Evolutionary conservation across 2,797 vertebrate genomes (phyloP), one percentile per base, ranked within the genome.

Genomic region (Squalus acanthias): DNA sequence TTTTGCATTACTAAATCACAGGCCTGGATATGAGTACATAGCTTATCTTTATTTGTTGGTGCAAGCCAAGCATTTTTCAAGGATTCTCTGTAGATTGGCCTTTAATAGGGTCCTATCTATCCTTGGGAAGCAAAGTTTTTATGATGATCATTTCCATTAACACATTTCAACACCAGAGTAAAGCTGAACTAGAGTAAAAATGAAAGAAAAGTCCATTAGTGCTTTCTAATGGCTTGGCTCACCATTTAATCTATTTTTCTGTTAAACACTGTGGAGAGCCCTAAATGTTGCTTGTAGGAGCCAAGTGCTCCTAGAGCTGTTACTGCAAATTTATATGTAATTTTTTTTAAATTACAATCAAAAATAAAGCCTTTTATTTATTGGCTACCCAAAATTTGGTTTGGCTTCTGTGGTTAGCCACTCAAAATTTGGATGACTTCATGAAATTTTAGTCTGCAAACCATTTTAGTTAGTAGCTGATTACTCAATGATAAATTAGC

Each of bases 301-400:
- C 76, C 22, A 82, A 82, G 13, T 92, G 17, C 39, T 67, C n/a
- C 91, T 3, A n/a, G 22, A 65, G 63, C 22, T 93, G 33, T 39
- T 10, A 10, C 15, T 39, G 33, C 17, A 67, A 9, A 82, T 20
- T 67, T 67, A 39, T 67, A 20, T 6, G 24, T 53, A 93, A 46
- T 39, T 46, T 7, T 92, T 65, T 93, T 20, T n/a, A 67, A 93
- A 93, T 67, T 39, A 67, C 33, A 91, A 91, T 39, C 29, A 91
- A 91, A 63, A 60, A 91, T 91, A 91, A 93, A 93, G 7, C 33
- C 39, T 46, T 74, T 82, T 93, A 46, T 93, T 93, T 93, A 67
- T 22, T 67, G 91, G 33, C 63, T 3, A 39, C 39, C 60, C 60
- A 92, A 92, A 65, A 92, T 92, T 63, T 92, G 79, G n/a, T 82